Base-by-base conservation (phyloP, 2,113 vertebrate species). In the Crotalus viridis region DNA sequence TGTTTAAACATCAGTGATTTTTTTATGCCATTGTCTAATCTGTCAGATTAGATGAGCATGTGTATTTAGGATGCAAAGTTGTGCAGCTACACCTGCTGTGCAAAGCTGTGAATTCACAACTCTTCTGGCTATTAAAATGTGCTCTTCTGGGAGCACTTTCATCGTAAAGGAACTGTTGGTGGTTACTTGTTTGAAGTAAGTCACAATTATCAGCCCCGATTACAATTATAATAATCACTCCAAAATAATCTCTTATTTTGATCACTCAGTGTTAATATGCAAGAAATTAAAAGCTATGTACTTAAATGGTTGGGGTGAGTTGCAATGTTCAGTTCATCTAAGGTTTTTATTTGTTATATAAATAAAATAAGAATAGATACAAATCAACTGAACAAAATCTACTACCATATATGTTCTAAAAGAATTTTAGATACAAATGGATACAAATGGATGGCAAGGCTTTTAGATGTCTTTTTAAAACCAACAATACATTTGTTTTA, bases 11-110 rank as follows among this genome's bases (percentile, higher is more conserved):
- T 97, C 56, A 94, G 95, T 0, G 91, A 91, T 97, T 39, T 39
- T 98, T 98, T 98, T 97, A 98, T 98, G 97, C 97, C 96, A 98
- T 98, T 99, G 98, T 99, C 98, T 96, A 92, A 96, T 94, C 96
- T 99, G 98, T 99, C 99, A 99, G 98, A 98, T 96, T 97, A 98
- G 98, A 98, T 98, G 98, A 98, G 97, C 97, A 95, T 97, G 98
- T 98, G 98, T 98, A 97, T 98, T 99, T 98, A 97, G 98, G 98
- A 98, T 98, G 98, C 97, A 98, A 97, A 98, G 98, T 98, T 98
- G 98, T 98, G 98, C 92, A 56, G 97, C 98, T 98, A 98, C 98
- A 99, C 98, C 98, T 99, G 99, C 98, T 99, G 98, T 97, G 98
- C 97, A 94, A 97, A 98, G 98, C 98, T 97, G 98, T 93, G 97